These are phyloP conservation scores for Sycobia sp. DNA, from an alignment of 1,140 invertebrate genomes.

Conservation along the genomic window DNA sequence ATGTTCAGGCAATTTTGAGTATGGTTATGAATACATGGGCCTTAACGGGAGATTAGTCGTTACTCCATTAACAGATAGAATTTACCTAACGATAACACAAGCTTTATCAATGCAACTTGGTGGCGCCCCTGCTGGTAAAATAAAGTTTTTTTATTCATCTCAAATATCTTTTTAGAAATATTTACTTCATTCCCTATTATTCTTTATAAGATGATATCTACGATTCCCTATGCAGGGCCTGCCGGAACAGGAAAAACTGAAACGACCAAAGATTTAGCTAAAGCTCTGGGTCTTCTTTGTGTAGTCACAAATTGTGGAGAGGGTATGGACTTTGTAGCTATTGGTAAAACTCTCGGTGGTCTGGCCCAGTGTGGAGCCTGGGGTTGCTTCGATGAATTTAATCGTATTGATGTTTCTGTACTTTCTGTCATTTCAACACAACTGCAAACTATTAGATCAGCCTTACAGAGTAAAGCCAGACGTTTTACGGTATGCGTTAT, in stretches of 20 bases:
- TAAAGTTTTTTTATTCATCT: too few relatives aligned
- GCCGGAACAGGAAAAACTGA: slow-evolving; percentile 90
- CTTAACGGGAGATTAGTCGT: slow-evolving; percentile 88
- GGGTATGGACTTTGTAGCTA: slow-evolving; percentile 86
- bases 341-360: slow-evolving; percentile 84
- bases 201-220: too few relatives aligned
- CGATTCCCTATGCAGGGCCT: slow-evolving; percentile 61
- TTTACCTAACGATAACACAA: slow-evolving; percentile 90
- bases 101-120: slow-evolving; percentile 87
- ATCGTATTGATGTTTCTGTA: slow-evolving; percentile 87
- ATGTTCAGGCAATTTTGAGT: slow-evolving; percentile 85
- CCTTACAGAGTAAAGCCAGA: slow-evolving; percentile 74
- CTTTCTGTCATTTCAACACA: slow-evolving; percentile 91
- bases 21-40: slow-evolving; percentile 95
- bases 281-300: slow-evolving; percentile 83
- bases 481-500: slow-evolving; percentile 72
- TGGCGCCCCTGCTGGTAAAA: slow-evolving; percentile 78
- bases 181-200: too few relatives aligned
- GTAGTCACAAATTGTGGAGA: slow-evolving; percentile 92
- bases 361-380: slow-evolving; percentile 78
- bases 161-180: too few relatives aligned
- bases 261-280: slow-evolving; percentile 88
- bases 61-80: slow-evolving; percentile 88
- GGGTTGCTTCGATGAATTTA: slow-evolving; percentile 93
- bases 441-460: slow-evolving; percentile 85